Evolutionary conservation across 2,888 invertebrate genomes (phyloP), one percentile per base, ranked within the genome.

Genomic region (Andrena marginata): DNA sequence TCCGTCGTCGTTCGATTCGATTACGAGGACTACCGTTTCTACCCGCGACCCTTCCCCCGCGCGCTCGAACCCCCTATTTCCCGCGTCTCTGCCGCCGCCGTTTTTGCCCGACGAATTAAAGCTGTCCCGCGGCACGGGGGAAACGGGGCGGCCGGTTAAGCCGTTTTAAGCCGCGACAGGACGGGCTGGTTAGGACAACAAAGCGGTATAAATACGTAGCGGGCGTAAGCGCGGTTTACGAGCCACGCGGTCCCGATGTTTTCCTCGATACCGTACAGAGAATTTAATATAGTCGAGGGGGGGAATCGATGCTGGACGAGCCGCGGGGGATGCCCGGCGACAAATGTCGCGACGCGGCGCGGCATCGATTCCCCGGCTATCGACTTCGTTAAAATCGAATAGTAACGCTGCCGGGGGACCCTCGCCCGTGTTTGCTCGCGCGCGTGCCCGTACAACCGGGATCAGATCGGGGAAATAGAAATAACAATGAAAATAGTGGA

Each of bases 241-340:
- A 60, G 65, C 20, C 76, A 75, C 74, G 78, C 67, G 78, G 68
- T 67, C 51, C 51, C 78, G 62, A 68, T 68, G 78, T 74, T 68
- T 74, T 48, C n/a, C 72, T 16, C 63, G 76, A 80, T 80, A 65
- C 29, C 59, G 60, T 70, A 8, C 56, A 70, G 65, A 54, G 49
- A 51, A 70, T 76, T 76, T 76, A 76, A 70, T 65, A 76, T 59
- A 59, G 49, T 10, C 67, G 20, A 10, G 3, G 2, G n/a, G 3
- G 2, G n/a, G 62, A 23, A 62, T 68, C 73, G 67, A 73, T 62
- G 23, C 35, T 5, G 42, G 42, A 42, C 69, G n/a, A 31, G n/a
- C 16, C 60, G 26, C 49, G 51, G 31, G 10, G 20, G 33, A 26
- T 56, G 23, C 23, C 31, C 35, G 31, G 54, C 77, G n/a, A 77